A percentile compares a stretch with the other conserved stretches of the same genome.
These are phyloP conservation scores for Monopterus albus DNA, from an alignment of 2,113 vertebrate genomes.

Conservation along the genomic window DNA sequence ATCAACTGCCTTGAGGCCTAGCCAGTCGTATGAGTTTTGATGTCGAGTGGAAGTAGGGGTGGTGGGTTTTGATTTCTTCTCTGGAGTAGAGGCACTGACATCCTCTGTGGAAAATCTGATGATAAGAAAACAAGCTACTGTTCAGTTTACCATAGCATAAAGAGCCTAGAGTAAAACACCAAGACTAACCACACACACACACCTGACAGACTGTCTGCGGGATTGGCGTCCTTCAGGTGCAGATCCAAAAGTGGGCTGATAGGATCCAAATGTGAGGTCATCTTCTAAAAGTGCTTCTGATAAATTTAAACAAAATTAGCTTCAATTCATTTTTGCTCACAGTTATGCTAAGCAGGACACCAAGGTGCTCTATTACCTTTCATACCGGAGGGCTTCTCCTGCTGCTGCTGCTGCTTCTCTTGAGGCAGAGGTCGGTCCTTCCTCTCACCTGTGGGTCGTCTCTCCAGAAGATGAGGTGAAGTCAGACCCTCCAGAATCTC, in stretches of 20 bases:
- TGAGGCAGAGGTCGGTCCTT: conserved; percentile 74
- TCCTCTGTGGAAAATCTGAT: conserved; percentile 86
- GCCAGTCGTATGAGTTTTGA: conserved; percentile 83
- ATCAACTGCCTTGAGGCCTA: conserved; percentile 84
- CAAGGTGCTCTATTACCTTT: conserved; percentile 60
- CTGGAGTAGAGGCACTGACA: conserved; percentile 66
- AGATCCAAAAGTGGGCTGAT: conserved; percentile 86
- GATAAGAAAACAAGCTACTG: not conserved
- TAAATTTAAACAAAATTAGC: not conserved
- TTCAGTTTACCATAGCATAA: not conserved
- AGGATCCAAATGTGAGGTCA: conserved; percentile 86
- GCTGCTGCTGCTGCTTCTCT: conserved; percentile 44
- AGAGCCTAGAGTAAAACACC: not conserved
- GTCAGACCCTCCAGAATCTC: conserved; percentile 86
- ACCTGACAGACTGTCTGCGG: conserved; percentile 87
- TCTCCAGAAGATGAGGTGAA: conserved; percentile 75
- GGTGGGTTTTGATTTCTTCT: conserved; percentile 73
- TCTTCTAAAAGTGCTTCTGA: conserved; percentile 68
- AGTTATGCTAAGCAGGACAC: not conserved
- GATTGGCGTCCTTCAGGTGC: conserved; percentile 77
- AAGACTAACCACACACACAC: conserved; percentile 18
- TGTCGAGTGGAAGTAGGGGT: conserved; percentile 48
- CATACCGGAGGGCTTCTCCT: conserved; percentile 55
- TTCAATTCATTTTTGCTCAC: not conserved
- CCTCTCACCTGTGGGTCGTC: conserved; percentile 71